phyloP scores from a whole-genome alignment of 2,888 invertebrate species.

The Celastrina argiolus region DNA sequence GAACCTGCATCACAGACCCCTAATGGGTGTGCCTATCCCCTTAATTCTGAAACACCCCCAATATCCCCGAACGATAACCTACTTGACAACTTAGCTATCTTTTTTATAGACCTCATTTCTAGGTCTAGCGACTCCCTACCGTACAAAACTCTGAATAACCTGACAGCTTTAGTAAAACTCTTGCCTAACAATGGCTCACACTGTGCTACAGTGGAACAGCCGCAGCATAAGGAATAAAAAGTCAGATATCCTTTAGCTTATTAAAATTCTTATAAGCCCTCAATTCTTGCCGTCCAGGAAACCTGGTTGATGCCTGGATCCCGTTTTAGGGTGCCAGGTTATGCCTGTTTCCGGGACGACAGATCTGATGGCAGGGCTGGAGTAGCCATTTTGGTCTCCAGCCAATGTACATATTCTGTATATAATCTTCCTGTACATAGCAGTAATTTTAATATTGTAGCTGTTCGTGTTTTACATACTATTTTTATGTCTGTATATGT shows the following conservation, averaged over 20 bases:
- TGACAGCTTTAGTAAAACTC: too few relatives aligned
- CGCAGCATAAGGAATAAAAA: constrained; percentile 30
- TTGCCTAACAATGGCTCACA: too few relatives aligned
- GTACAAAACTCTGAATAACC: too few relatives aligned
- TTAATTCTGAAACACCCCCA: neutral
- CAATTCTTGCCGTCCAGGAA: constrained; percentile 27
- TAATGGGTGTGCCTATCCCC: neutral
- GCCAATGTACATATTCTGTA: too few relatives aligned
- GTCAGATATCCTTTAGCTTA: constrained; percentile 24
- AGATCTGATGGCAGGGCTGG: constrained; percentile 32
- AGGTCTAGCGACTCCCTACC: too few relatives aligned
- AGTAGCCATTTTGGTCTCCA: too few relatives aligned
- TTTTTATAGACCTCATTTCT: too few relatives aligned
- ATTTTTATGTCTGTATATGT: neutral
- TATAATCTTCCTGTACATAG: too few relatives aligned
- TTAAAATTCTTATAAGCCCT: constrained; percentile 24
- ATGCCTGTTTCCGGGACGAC: constrained; percentile 34
- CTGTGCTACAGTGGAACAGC: constrained; percentile 32
- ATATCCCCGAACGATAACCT: neutral
- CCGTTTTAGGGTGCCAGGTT: constrained; percentile 29
- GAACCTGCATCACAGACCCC: neutral
- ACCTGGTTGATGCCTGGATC: too few relatives aligned
- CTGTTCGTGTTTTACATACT: neutral
- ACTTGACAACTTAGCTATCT: neutral
- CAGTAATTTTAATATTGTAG: too few relatives aligned